Conservation (phyloP, 2,888 invertebrate species). For the Escarpia spicata region DNA sequence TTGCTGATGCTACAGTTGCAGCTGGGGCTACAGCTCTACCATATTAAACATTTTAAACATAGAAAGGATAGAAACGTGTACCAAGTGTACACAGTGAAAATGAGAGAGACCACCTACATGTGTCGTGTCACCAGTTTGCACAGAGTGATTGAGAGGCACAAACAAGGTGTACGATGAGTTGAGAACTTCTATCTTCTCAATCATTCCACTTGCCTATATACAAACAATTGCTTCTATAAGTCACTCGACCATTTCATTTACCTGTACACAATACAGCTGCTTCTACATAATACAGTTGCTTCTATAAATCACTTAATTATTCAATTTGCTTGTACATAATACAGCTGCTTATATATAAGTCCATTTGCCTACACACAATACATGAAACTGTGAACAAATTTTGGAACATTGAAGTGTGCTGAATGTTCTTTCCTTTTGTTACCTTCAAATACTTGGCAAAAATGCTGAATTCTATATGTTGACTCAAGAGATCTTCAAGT, state of each 20-base stretch:
- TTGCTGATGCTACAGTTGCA: no score
- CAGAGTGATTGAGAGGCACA: background rate
- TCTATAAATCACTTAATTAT: no score
- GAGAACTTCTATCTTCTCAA: slow-evolving; percentile 12
- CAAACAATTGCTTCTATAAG: background rate
- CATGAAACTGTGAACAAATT: no score
- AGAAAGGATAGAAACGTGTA: no score
- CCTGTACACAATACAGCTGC: no score
- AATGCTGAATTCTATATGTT: slow-evolving; percentile 14
- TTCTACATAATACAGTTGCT: no score
- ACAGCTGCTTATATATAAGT: no score
- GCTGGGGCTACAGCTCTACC: no score
- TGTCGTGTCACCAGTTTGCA: background rate
- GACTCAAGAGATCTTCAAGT: slow-evolving; percentile 14
- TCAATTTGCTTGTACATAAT: no score
- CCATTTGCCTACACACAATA: background rate
- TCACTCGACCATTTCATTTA: background rate
- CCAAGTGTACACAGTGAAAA: background rate
- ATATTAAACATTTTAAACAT: no score
- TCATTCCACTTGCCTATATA: background rate
- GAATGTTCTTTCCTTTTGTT: background rate
- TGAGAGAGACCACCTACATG: background rate
- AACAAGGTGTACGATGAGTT: slow-evolving; percentile 1
- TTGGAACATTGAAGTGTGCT: no score
- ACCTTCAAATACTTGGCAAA: slow-evolving; percentile 19